Conservation (phyloP, 2,797 vertebrate genomes). For the Enteromius mattozi region DNA sequence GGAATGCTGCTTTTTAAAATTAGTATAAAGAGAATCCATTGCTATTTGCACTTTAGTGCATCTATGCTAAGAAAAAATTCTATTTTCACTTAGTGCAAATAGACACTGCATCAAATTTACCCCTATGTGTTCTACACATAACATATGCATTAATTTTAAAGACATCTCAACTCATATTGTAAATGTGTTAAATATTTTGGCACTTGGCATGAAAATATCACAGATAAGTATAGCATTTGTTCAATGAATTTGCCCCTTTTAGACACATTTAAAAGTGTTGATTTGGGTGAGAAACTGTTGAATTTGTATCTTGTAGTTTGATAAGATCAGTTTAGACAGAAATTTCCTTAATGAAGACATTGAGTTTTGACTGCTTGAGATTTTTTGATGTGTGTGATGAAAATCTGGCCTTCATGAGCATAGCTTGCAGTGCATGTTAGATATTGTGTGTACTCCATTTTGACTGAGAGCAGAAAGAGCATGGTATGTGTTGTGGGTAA, state of each 20-base stretch:
- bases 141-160: not conserved
- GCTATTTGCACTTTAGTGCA: no score
- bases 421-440: not conserved
- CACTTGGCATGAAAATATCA: not conserved
- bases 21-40: no score
- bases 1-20: no score
- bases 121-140: not conserved
- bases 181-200: not conserved
- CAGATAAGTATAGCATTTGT: not conserved
- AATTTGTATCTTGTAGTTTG: slow-evolving; percentile 15
- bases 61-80: no score
- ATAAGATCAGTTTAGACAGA: slow-evolving; percentile 52
- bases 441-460: not conserved
- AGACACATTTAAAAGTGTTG: slow-evolving; percentile 43
- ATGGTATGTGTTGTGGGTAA: slow-evolving; percentile 7
- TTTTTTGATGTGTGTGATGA: not conserved
- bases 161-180: not conserved
- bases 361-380: not conserved
- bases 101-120: not conserved
- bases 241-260: not conserved
- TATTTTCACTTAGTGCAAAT: no score
- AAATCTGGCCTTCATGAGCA: not conserved
- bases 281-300: slow-evolving; percentile 12
- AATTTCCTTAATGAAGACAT: slow-evolving; percentile 21
- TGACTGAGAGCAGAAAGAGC: not conserved